phyloP scores from a whole-genome alignment of 2,113 vertebrate species.

The Nothobranchius kuhntae region DNA sequence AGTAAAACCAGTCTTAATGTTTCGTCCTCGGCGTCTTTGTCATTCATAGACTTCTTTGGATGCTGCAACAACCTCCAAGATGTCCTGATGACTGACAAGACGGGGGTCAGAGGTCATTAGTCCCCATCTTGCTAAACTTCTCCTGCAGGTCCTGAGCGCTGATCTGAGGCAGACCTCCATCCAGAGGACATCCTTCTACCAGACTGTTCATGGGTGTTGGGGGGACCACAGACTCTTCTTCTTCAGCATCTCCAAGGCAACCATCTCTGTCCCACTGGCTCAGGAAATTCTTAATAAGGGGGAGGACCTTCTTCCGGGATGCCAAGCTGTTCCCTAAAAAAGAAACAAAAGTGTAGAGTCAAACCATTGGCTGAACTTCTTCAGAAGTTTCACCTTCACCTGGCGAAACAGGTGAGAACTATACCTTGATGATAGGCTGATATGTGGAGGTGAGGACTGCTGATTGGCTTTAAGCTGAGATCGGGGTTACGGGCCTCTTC shows the following conservation, averaged over 20 bases:
- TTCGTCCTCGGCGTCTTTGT: no score
- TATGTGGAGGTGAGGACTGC: conserved; percentile 75
- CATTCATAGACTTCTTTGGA: not conserved
- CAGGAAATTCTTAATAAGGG: conserved; percentile 84
- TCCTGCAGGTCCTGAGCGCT: conserved; percentile 85
- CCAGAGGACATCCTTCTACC: conserved; percentile 93
- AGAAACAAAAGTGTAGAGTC: not conserved
- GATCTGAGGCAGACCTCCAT: conserved; percentile 83
- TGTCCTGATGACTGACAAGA: not conserved
- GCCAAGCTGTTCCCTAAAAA: conserved; percentile 78
- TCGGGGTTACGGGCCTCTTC: conserved; percentile 76
- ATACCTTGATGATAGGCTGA: conserved; percentile 84
- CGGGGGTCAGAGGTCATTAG: conserved; percentile 7
- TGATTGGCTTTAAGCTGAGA: conserved; percentile 78
- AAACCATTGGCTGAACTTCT: not conserved
- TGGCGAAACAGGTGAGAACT: not conserved
- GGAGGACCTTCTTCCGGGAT: conserved; percentile 89
- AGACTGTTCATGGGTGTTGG: conserved; percentile 97
- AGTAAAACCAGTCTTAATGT: no score
- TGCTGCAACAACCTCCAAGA: not conserved
- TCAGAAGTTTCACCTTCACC: no score
- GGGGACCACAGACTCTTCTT: conserved; percentile 80
- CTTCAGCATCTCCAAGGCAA: conserved; percentile 5
- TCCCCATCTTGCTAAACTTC: conserved; percentile 79
- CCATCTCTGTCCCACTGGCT: conserved; percentile 47